Conservation (phyloP, 1,140 invertebrate species). For the Calephelis nemesis region DNA sequence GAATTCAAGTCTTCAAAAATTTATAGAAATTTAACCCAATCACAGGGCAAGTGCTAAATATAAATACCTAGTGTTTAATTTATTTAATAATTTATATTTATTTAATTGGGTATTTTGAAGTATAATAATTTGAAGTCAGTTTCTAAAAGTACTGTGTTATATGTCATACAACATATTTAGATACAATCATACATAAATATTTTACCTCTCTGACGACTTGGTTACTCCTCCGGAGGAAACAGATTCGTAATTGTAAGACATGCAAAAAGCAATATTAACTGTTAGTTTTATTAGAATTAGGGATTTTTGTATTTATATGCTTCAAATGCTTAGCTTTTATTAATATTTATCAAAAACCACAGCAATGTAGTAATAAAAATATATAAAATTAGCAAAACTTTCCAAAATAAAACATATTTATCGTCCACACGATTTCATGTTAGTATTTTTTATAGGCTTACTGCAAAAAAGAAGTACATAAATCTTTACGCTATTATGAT, state of each 20-base stretch:
- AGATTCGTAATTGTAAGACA: slow-evolving; percentile 84
- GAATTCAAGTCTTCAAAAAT: no score
- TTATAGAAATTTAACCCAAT: no score
- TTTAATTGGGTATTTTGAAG: not conserved
- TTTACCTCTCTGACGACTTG: slow-evolving; percentile 78
- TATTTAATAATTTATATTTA: not conserved
- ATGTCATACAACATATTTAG: slow-evolving; percentile 4
- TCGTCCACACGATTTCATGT: no score
- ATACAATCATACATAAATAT: slow-evolving; percentile 33
- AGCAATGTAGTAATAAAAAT: not conserved
- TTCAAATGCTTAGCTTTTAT: not conserved
- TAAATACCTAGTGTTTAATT: not conserved
- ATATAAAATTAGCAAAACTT: not conserved
- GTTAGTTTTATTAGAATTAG: slow-evolving; percentile 73
- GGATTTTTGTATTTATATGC: not conserved
- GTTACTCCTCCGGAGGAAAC: slow-evolving; percentile 81
- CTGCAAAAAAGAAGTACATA: no score
- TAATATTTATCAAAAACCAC: not conserved
- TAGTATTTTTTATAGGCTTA: no score
- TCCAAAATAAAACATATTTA: no score
- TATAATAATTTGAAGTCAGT: not conserved
- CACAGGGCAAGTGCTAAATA: not conserved
- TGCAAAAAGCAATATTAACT: slow-evolving; percentile 82
- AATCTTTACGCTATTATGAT: no score
- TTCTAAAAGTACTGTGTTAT: not conserved